Evolutionary conservation across 2,797 vertebrate species (phyloP).

Genomic region (Odontamblyopus lacepedii): DNA sequence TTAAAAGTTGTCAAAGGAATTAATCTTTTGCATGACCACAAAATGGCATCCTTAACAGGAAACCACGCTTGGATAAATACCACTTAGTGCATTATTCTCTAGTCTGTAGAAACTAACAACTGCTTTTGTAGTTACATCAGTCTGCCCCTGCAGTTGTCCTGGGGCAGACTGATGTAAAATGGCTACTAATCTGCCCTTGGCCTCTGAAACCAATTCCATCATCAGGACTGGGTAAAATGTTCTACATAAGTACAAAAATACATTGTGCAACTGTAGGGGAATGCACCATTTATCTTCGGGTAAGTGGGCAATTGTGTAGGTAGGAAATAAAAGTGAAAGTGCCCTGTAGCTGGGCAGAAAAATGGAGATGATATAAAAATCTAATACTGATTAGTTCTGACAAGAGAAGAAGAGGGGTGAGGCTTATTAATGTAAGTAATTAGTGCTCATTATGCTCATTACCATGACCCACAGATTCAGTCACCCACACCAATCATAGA

Average conservation of each 20-base stretch:
- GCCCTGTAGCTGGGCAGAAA: background rate
- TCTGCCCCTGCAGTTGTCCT: background rate
- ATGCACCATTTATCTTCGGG: background rate
- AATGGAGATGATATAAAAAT: background rate
- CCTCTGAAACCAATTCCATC: too few species aligned
- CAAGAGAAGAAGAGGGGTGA: background rate
- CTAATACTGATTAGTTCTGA: background rate
- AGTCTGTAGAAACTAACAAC: too few species aligned
- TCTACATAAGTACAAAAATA: too few species aligned
- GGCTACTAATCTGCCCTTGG: too few species aligned
- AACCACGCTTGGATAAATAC: too few species aligned
- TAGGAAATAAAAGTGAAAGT: background rate
- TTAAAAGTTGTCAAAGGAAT: background rate
- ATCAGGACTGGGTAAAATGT: too few species aligned
- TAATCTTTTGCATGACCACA: background rate
- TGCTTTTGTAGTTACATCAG: background rate
- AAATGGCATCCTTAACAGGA: too few species aligned
- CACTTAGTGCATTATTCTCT: too few species aligned
- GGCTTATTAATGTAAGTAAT: slow-evolving; percentile 9
- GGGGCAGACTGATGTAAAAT: background rate
- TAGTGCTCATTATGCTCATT: background rate
- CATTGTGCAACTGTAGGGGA: background rate
- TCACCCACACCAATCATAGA: background rate
- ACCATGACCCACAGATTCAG: slow-evolving; percentile 1
- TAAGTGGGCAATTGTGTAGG: background rate